Evolutionary conservation across 37 sponge, comb jelly and placozoan species (phyloP).

Genomic region (Ianthella basta): DNA sequence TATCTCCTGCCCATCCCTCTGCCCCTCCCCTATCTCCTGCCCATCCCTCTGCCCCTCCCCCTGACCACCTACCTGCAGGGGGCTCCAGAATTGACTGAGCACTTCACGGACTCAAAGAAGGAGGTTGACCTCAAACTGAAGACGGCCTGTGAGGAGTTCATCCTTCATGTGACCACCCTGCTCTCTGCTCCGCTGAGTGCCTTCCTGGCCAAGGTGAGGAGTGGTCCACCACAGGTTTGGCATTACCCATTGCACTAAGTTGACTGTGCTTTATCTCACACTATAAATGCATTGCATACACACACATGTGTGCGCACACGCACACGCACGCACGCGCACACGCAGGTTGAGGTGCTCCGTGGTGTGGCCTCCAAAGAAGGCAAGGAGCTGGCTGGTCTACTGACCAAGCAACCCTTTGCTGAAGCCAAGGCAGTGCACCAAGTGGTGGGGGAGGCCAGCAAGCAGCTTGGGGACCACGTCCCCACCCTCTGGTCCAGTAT

Average conservation of each 20-base stretch:
- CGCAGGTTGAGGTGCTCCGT: constrained; percentile 53
- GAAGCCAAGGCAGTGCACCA: constrained; percentile 79
- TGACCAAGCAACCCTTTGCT: constrained; percentile 83
- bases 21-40: background rate
- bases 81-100: constrained; percentile 78
- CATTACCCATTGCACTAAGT: too few relatives aligned
- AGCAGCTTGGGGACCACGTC: constrained; percentile 53
- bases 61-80: constrained; percentile 28
- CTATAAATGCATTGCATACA: too few relatives aligned
- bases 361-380: constrained; percentile 67
- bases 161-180: constrained; percentile 50
- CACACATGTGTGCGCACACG: too few relatives aligned
- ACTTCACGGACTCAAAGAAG: constrained; percentile 88
- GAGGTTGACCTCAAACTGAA: constrained; percentile 87
- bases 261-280: too few relatives aligned
- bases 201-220: constrained; percentile 56
- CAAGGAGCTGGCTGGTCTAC: constrained; percentile 29
- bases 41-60: background rate
- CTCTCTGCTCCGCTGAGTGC: constrained; percentile 60
- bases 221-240: background rate
- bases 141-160: constrained; percentile 78
- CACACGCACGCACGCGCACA: background rate
- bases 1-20: background rate
- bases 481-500: constrained; percentile 68
- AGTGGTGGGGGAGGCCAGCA: constrained; percentile 57